Percentiles rank a stretch among this genome's conserved stretches.
phyloP scores from a whole-genome alignment of 37 sponge, comb jelly and placozoan genomes.

The Tethya wilhelma region DNA sequence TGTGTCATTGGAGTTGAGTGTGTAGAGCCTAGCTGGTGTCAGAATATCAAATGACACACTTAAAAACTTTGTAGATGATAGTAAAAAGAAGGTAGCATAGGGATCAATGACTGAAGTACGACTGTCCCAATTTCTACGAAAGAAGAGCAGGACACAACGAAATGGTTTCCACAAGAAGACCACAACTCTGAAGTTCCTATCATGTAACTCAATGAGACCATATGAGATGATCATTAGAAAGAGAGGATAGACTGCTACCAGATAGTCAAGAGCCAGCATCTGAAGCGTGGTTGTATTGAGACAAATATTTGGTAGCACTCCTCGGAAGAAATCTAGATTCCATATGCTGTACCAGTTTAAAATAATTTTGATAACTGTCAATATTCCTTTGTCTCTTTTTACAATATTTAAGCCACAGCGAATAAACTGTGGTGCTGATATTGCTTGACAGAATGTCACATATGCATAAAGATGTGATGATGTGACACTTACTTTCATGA shows the following conservation, averaged over 20 bases:
- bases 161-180: constrained; percentile 10
- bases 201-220: constrained; percentile 8
- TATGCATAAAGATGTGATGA: constrained; percentile 53
- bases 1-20: no score
- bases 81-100: constrained; percentile 55
- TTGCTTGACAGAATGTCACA: constrained; percentile 55
- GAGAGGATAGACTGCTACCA: constrained; percentile 13
- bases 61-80: constrained; percentile 59
- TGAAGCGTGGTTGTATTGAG: neutral
- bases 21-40: constrained; percentile 2
- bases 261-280: constrained; percentile 14
- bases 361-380: neutral
- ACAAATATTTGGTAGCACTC: neutral
- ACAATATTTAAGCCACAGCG: neutral
- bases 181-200: neutral
- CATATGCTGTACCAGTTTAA: constrained; percentile 1
- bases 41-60: constrained; percentile 34
- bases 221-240: neutral
- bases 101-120: constrained; percentile 48
- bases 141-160: neutral
- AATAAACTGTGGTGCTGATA: constrained; percentile 3
- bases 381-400: neutral
- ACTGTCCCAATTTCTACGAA: constrained; percentile 25
- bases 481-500: constrained; percentile 50
- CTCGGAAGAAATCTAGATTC: constrained; percentile 44